Evolutionary conservation across 23 tunicate genomes (phyloP), one percentile per base, ranked within the genome.

Genomic region (Oikopleura albicans): DNA sequence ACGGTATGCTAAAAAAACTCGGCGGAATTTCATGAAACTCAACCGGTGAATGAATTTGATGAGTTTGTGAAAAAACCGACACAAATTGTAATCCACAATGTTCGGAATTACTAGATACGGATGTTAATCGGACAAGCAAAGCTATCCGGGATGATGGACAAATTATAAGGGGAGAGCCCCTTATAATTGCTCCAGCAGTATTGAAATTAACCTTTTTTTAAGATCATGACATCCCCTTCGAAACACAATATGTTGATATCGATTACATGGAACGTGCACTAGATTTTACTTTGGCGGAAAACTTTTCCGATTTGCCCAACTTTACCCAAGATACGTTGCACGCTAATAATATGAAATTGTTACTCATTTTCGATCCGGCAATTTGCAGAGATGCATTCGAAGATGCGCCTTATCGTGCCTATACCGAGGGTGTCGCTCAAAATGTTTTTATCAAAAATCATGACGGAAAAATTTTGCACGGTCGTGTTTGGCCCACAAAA

Each of bases 401-500:
- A 35, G 97, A 92, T 39, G 37, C 39, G 0, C 91, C 88, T 0
- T 92, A 92, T 86, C 79, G 86, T 28, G 87, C 97, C 41, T 92
- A 92, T 66, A 93, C 87, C 39, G 83, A 84, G 40, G 97, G 93
- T 38, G 86, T 87, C 0, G 40, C 39, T 0, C 57, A 76, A 2
- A 76, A 89, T 41, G 85, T 92, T 4, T 92, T 89, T 40, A 85
- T 92, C 33, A 86, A 66, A 84, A 66, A 88, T 40, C 89, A 87
- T 0, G 86, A 86, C 66, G 89, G 89, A 2, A 40, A 40, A 22
- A 87, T 88, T 39, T 85, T 87, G 4, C 57, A 83, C 0, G 87
- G 93, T 16, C 86, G 88, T 57, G 97, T 91, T 16, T 91, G 97
- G 97, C 97, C 97, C 0, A n/a, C n/a, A n/a, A n/a, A n/a, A n/a